Base-by-base conservation (phyloP, 1,140 invertebrate genomes). In the Tachypleus tridentatus region DNA sequence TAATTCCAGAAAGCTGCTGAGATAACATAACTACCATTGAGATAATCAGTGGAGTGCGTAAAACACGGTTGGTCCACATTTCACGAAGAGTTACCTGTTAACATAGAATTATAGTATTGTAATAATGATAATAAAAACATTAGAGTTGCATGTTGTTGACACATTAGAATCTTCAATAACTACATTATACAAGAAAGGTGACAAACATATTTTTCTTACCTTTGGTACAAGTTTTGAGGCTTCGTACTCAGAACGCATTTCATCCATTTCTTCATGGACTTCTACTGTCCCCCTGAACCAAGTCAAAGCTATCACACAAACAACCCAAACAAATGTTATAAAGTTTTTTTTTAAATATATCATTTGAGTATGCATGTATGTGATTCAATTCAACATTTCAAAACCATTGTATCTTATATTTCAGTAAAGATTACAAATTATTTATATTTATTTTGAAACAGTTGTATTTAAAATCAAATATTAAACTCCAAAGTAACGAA, bases 1-100 rank as follows among this genome's bases (percentile, higher is more conserved):
- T 92, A 71, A 95, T 95, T 9, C 92, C 91, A 48, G 87, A 90
- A 1, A 94, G 78, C 75, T 95, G 92, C 74, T 95, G 92, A 0
- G 89, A 88, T 0, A 94, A 76, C 86, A 94, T 93, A 70, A 94
- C 81, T 67, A 91, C 83, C 4, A 90, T 78, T 3, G 89, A 82
- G 68, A 95, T 93, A 8, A 89, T 76, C 0, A 95, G 78, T 0
- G 91, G 90, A 70, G 85, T 86, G 4, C 89, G 80, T 0, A 93
- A 79, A 3, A 67, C 49, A 8, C 82, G 76, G 75, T 88, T 89
- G n/a, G 80, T 76, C 51, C 88, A 75, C 63, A 91, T 77, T 72
- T 91, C 87, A 4, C 80, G 80, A 0, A 91, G 66, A 0, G 87
- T 88, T 47, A 88, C 65, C 65, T 67, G 53, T 11, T 51, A 57